Percentiles rank a stretch among this genome's conserved stretches.
These are phyloP conservation scores for Hemitrygon akajei DNA, from an alignment of 2,797 vertebrate genomes.

Conservation along the genomic window DNA sequence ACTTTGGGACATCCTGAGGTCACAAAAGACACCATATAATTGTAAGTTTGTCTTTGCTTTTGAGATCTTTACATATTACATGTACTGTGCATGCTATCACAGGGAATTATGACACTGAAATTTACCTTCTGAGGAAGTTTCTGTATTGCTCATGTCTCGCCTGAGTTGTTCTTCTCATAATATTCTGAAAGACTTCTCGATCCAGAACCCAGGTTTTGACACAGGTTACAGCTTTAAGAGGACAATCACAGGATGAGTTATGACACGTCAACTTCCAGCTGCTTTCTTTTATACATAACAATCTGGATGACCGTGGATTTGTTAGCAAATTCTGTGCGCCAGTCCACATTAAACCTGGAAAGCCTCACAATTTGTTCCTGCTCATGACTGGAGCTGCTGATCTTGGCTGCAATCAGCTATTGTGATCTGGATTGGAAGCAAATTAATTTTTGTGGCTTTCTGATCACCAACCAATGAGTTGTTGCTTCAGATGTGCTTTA, in stretches of 20 bases:
- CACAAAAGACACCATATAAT: not conserved
- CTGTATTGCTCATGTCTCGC: slow-evolving; percentile 78
- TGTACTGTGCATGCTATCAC: no score
- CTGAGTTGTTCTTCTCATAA: slow-evolving; percentile 86
- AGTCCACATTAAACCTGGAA: not conserved
- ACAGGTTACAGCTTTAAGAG: slow-evolving; percentile 67
- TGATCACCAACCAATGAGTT: not conserved
- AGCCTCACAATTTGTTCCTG: not conserved
- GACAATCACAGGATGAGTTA: slow-evolving; percentile 40
- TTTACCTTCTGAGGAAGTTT: slow-evolving; percentile 80
- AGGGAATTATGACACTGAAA: not conserved
- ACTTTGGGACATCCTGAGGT: not conserved
- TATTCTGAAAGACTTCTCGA: slow-evolving; percentile 89
- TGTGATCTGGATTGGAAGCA: not conserved
- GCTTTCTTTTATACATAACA: not conserved
- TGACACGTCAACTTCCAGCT: not conserved
- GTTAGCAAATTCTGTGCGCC: no score
- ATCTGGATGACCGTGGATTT: not conserved
- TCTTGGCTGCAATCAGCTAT: not conserved
- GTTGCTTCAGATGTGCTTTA: not conserved
- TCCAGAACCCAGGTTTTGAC: slow-evolving; percentile 85
- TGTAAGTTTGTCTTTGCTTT: not conserved
- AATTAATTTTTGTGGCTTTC: not conserved
- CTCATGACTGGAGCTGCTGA: not conserved
- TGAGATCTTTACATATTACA: not conserved